Evolutionary conservation across 2,797 vertebrate genomes (phyloP), one percentile per base, ranked within the genome.

Genomic region (Alcedo quadribrachys): DNA sequence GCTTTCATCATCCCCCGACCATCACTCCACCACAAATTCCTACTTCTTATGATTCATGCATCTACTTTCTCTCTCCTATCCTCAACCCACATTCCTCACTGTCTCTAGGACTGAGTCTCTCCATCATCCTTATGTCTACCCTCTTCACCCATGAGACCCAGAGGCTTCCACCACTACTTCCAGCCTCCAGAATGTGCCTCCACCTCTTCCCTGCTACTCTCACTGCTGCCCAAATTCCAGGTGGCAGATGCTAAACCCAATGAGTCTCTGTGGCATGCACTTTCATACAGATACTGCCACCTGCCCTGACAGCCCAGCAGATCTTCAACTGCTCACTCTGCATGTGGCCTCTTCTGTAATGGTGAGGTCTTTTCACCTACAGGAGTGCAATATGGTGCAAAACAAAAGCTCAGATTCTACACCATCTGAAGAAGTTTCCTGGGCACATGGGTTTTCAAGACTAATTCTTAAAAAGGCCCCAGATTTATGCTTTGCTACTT

Each of bases 1-100:
- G 85, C 91, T 92, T 90, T 93, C 75, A 91, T 65, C 78, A 87
- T 32, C 32, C 54, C 83, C 78, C 67, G 89, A 85, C 87, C 81
- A 75, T 15, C 57, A 28, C 73, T 71, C 24, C 43, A 71, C 77
- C 94, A 84, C 90, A 78, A 91, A 91, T 68, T 78, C 90, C 81
- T 77, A 24, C 74, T 67, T 65, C 79, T 79, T 22, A 82, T 89
- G 81, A 93, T 37, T 88, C 87, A 91, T 15, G 62, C 35, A 22
- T 8, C 19, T 43, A 77, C 84, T 88, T 96, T 90, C 88, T 37
- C 53, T 51, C 24, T 9, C 30, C 45, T 35, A 11, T n/a, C 57
- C 15, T 57, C 50, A 81, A 42, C 71, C 40, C 51, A 43, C 45
- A 88, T 55, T 74, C 71, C 71, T 79, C n/a, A 28, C 48, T 19